Percentiles rank a stretch among this genome's conserved stretches.
Conservation (phyloP, 2,888 invertebrate genomes). For the Ptycholaimellus sp. region DNA sequence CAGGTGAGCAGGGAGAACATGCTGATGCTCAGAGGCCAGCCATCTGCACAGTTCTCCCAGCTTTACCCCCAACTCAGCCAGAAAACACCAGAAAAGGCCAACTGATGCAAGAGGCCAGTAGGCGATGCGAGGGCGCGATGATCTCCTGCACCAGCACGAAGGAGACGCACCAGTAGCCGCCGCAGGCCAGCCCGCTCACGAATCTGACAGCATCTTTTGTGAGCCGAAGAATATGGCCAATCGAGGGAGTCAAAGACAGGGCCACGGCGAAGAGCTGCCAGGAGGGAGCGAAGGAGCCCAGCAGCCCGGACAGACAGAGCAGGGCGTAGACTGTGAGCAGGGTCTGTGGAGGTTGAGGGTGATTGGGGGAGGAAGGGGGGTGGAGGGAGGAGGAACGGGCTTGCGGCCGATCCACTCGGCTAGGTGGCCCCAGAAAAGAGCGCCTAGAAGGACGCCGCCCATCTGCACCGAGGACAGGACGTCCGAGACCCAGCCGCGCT, state of each 20-base stretch:
- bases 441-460: not conserved
- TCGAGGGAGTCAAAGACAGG: too few species aligned
- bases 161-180: not conserved
- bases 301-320: not conserved
- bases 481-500: not conserved
- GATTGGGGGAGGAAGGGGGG: too few species aligned
- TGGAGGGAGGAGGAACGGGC: too few species aligned
- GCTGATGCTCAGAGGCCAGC: not conserved
- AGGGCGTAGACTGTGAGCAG: not conserved
- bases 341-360: not conserved
- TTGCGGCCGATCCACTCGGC: not conserved
- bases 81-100: not conserved
- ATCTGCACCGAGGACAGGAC: not conserved
- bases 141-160: not conserved
- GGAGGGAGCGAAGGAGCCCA: not conserved
- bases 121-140: not conserved
- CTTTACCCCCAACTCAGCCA: too few species aligned
- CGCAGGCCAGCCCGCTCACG: not conserved
- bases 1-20: not conserved
- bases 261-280: too few species aligned
- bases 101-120: not conserved
- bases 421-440: slow-evolving; percentile 1
- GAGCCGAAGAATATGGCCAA: too few species aligned
- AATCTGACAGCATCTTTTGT: too few species aligned
- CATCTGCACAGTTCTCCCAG: not conserved